Conservation (phyloP, 2,113 vertebrate species). For the Dasyurus viverrinus region DNA sequence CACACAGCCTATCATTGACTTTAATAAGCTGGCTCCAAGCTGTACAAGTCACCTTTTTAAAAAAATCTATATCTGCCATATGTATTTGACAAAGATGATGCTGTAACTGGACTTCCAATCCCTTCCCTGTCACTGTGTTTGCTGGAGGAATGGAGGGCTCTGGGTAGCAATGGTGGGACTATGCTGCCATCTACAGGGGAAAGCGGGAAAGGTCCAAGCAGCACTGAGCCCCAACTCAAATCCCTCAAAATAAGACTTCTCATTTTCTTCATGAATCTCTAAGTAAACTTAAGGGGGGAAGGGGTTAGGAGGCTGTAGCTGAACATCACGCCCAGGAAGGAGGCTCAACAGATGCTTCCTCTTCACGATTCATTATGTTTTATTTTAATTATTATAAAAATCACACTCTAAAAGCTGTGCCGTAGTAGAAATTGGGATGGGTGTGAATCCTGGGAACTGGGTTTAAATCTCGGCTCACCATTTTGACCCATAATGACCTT, state of each 20-base stretch:
- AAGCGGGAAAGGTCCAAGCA: neutral
- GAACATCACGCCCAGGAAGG: neutral
- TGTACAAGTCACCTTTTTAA: neutral
- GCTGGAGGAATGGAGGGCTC: fast-evolving
- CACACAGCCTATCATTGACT: neutral
- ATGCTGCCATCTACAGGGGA: conserved; percentile 78
- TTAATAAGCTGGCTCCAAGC: neutral
- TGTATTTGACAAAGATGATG: neutral
- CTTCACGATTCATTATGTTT: neutral
- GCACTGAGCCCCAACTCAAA: neutral
- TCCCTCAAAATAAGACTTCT: neutral
- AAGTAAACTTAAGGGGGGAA: neutral
- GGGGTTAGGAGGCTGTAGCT: neutral
- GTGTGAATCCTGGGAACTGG: no score
- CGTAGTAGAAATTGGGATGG: no score
- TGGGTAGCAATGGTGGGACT: neutral
- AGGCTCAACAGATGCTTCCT: neutral
- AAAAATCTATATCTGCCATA: neutral
- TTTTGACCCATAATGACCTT: no score
- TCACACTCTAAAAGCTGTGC: no score
- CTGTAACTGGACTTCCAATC: neutral
- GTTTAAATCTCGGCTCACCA: neutral
- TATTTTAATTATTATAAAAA: neutral
- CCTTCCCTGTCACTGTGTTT: neutral
- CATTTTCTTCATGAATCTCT: neutral